Conservation (phyloP, 2,797 vertebrate genomes). For the Microhierax caerulescens region DNA sequence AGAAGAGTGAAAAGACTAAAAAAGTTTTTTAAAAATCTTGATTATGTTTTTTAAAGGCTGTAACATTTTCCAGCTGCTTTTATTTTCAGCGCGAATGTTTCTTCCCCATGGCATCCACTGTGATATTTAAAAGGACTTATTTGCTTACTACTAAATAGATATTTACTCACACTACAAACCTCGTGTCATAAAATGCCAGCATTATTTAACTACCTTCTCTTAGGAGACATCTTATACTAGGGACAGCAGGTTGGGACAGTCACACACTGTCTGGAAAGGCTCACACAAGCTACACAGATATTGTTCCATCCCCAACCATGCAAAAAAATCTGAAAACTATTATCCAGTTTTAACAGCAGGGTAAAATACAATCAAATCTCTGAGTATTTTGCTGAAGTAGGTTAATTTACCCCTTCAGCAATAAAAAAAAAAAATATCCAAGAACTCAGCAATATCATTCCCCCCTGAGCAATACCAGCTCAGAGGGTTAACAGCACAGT, state of each 20-base stretch:
- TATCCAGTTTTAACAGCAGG: neutral
- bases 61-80: neutral
- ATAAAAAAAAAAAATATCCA: neutral
- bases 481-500: neutral
- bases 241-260: neutral
- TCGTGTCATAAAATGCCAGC: neutral
- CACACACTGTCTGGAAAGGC: neutral
- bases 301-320: neutral
- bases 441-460: neutral
- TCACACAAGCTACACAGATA: neutral
- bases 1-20: neutral
- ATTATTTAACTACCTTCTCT: neutral
- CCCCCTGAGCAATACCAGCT: neutral
- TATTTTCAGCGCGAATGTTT: neutral
- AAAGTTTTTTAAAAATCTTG: too few relatives aligned
- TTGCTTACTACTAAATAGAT: conserved; percentile 1
- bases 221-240: neutral
- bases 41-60: neutral
- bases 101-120: neutral
- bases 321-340: neutral
- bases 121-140: conserved; percentile 9
- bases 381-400: neutral
- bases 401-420: neutral
- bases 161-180: neutral
- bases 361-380: neutral